These are phyloP conservation scores for Magallana ariakensis DNA, from an alignment of 1,140 invertebrate genomes.

Conservation along the genomic window DNA sequence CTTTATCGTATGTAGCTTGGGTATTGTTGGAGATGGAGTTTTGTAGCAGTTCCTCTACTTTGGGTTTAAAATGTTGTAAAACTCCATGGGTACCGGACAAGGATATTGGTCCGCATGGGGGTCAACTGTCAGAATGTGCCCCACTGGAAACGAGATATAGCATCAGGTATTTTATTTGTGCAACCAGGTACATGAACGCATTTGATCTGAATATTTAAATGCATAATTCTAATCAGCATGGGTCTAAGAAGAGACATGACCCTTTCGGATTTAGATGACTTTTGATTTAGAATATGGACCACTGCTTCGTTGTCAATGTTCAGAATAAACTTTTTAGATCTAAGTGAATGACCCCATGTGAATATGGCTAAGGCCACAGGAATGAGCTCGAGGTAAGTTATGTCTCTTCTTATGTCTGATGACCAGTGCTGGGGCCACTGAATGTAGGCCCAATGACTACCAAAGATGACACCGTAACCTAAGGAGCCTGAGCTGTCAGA, in stretches of 20 bases:
- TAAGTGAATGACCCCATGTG: no score
- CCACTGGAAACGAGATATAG: slow-evolving; percentile 28
- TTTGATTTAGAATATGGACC: slow-evolving; percentile 36
- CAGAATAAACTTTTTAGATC: slow-evolving; percentile 23
- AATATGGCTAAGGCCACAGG: no score
- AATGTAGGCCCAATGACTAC: no score
- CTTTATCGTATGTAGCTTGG: slow-evolving; percentile 6
- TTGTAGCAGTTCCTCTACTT: slow-evolving; percentile 6
- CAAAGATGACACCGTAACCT: no score
- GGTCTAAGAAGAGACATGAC: slow-evolving; percentile 18
- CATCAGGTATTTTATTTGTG: neutral
- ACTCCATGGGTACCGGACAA: neutral
- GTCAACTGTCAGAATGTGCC: neutral
- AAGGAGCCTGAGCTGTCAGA: no score
- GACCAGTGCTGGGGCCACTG: no score
- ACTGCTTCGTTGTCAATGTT: slow-evolving; percentile 9
- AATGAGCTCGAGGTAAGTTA: no score
- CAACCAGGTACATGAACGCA: slow-evolving; percentile 16
- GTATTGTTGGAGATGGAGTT: neutral
- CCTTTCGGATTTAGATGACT: slow-evolving; percentile 31
- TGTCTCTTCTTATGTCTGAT: no score
- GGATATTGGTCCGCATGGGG: slow-evolving; percentile 28
- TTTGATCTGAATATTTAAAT: slow-evolving; percentile 19
- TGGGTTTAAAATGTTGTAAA: neutral
- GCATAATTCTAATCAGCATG: neutral